Evolutionary conservation across 1,140 invertebrate genomes (phyloP).

Genomic region (Vanessa tameamea): DNA sequence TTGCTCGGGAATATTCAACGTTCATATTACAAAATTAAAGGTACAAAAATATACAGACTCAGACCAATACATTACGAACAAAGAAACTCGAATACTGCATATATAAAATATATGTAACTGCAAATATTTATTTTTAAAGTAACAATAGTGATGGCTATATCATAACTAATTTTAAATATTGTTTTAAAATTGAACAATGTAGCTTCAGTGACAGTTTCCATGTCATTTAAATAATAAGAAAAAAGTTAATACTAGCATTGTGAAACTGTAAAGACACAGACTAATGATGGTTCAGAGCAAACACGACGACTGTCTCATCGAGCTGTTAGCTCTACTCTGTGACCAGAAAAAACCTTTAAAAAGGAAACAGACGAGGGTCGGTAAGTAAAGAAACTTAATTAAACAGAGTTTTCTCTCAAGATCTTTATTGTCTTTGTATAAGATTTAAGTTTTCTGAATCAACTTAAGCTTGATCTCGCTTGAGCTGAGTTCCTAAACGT

Average conservation of each 20-base stretch:
- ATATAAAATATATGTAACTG: no score
- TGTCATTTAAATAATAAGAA: background rate
- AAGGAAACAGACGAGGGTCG: conserved; percentile 28
- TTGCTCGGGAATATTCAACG: conserved; percentile 8
- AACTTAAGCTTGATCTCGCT: background rate
- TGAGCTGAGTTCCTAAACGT: background rate
- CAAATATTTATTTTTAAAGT: no score
- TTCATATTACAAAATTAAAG: conserved; percentile 3
- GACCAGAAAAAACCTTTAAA: conserved; percentile 46
- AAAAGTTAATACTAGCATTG: background rate
- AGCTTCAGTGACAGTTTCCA: no score
- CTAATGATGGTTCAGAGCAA: conserved; percentile 58
- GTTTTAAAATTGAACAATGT: no score
- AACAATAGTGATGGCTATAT: no score
- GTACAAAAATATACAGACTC: background rate
- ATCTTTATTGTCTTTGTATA: conserved; percentile 5
- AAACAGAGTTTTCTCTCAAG: conserved; percentile 4
- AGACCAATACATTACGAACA: background rate
- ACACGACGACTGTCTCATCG: conserved; percentile 59
- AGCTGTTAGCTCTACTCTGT: conserved; percentile 58
- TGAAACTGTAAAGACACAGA: background rate
- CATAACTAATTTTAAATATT: no score
- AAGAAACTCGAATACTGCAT: background rate
- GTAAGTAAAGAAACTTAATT: conserved; percentile 35
- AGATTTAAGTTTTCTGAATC: conserved; percentile 1